Evolutionary conservation across 2,113 vertebrate genomes (phyloP).

Genomic region (Datnioides undecimradiatus): DNA sequence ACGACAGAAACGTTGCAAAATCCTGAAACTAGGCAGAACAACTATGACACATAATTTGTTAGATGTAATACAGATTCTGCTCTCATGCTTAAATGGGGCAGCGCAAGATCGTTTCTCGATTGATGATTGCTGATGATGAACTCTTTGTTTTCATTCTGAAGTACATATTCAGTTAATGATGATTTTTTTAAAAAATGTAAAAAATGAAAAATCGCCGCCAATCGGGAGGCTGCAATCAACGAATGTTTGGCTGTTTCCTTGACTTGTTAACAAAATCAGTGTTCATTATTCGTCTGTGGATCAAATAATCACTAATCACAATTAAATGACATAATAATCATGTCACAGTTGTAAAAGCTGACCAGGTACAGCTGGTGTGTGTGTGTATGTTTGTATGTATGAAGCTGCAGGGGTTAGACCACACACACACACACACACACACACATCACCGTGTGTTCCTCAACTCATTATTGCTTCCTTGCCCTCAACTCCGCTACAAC

Average conservation of each 20-base stretch:
- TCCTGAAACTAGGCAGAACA: not conserved
- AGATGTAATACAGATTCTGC: not conserved
- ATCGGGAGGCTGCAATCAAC: not conserved
- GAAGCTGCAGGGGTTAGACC: constrained; percentile 43
- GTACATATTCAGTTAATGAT: not conserved
- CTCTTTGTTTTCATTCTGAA: too few species aligned
- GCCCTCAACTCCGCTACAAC: constrained; percentile 25
- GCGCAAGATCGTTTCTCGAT: fast-evolving
- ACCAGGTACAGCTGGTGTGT: not conserved
- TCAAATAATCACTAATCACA: not conserved
- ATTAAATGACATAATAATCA: not conserved
- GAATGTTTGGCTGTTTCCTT: not conserved
- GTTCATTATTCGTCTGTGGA: not conserved
- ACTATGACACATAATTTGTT: not conserved
- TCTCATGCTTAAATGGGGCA: not conserved
- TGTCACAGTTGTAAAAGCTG: not conserved
- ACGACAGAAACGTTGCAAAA: not conserved
- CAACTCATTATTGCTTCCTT: constrained; percentile 50
- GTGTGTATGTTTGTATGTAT: constrained; percentile 25
- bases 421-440: constrained; percentile 69
- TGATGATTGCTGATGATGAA: not conserved
- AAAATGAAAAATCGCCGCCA: not conserved
- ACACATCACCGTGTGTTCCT: constrained; percentile 51
- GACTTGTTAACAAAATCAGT: not conserved
- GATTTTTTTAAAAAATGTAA: not conserved